phyloP scores from a whole-genome alignment of 2,888 invertebrate species.

The Ypsolopha sequella region DNA sequence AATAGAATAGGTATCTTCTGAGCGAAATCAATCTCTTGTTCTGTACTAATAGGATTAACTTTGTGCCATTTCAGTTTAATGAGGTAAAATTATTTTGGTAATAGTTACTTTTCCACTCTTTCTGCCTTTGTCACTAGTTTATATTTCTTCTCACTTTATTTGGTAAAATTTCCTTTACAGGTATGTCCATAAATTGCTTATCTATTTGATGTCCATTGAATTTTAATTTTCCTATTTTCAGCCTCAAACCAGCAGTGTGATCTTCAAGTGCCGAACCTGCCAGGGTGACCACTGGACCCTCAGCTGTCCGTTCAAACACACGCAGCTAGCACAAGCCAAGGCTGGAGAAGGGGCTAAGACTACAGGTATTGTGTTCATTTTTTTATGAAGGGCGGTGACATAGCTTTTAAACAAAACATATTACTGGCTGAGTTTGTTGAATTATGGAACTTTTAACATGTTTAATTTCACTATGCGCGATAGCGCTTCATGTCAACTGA shows the following conservation, averaged over 20 bases:
- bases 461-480: no score
- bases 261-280: conserved; percentile 90
- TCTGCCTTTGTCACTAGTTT: no score
- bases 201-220: no score
- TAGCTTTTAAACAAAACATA: background rate
- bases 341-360: conserved; percentile 53
- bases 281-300: conserved; percentile 98
- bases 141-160: no score
- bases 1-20: no score
- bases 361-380: conserved; percentile 28
- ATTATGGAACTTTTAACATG: no score
- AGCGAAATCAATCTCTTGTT: background rate
- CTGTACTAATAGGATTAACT: no score
- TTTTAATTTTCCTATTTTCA: conserved; percentile 17
- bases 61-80: conserved; percentile 1
- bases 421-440: background rate
- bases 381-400: background rate
- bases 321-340: conserved; percentile 78
- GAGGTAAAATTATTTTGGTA: no score
- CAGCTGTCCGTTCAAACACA: conserved; percentile 97
- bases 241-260: conserved; percentile 73
- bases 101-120: no score
- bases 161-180: no score
- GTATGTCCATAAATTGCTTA: no score
- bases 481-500: no score